phyloP scores from a whole-genome alignment of 2,888 invertebrate genomes.

The Meloe dianella region DNA sequence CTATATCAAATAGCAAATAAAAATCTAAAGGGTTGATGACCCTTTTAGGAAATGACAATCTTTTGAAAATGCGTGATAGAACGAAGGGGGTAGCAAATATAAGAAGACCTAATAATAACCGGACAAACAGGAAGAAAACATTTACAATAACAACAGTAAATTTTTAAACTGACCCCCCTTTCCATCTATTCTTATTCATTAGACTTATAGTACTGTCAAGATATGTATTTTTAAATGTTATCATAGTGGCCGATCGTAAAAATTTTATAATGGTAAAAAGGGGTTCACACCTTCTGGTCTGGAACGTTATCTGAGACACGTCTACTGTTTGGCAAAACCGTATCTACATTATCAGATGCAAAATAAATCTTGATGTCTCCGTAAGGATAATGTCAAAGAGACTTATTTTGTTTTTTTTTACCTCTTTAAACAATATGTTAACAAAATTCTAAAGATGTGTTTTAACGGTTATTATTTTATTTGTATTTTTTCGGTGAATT shows the following conservation, averaged over 20 bases:
- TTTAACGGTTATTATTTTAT: constrained; percentile 1
- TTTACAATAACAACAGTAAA: not conserved
- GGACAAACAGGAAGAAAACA: constrained; percentile 13
- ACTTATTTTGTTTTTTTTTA: constrained; percentile 5
- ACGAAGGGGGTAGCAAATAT: not conserved
- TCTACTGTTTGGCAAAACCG: constrained; percentile 12
- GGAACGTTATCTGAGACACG: constrained; percentile 11
- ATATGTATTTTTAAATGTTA: constrained; percentile 20
- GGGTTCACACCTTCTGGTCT: constrained; percentile 31
- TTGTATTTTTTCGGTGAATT: not conserved
- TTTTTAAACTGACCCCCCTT: not conserved
- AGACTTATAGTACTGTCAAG: constrained; percentile 10
- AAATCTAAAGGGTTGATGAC: constrained; percentile 9
- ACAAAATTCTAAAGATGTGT: not conserved
- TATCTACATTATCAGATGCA: constrained; percentile 12
- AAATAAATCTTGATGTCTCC: constrained; percentile 12
- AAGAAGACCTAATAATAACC: not conserved
- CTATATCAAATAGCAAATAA: constrained; percentile 6
- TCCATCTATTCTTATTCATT: constrained; percentile 9
- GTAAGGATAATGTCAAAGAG: constrained; percentile 8
- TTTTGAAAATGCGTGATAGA: not conserved
- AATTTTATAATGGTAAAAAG: constrained; percentile 20
- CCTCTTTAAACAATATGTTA: not conserved
- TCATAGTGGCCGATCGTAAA: constrained; percentile 25
- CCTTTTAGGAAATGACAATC: constrained; percentile 9